Percentiles rank a stretch among this genome's conserved stretches.
phyloP scores from a whole-genome alignment of 2,797 vertebrate species.

The Prunella strophiata region DNA sequence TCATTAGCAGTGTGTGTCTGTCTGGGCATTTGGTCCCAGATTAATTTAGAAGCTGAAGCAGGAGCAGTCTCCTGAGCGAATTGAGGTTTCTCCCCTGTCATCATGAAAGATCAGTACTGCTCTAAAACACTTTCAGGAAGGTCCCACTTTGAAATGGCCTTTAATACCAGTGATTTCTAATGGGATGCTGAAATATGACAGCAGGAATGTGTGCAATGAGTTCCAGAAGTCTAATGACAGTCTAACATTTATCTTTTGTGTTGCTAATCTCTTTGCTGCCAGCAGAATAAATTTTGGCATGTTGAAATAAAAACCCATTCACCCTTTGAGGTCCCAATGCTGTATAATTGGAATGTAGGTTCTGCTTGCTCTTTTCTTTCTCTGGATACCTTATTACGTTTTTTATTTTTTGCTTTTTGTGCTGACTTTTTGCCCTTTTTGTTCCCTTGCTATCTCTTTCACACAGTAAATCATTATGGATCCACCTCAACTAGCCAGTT shows the following conservation, averaged over 20 bases:
- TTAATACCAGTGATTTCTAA: conserved; percentile 57
- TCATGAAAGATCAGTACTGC: conserved; percentile 30
- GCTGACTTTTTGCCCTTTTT: not conserved
- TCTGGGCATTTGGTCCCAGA: conserved; percentile 60
- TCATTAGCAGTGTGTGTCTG: conserved; percentile 47
- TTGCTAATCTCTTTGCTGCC: conserved; percentile 36
- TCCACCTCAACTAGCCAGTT: not conserved
- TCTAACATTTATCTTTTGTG: conserved; percentile 50
- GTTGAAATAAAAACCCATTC: conserved; percentile 25
- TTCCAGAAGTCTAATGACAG: conserved; percentile 31
- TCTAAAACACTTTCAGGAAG: conserved; percentile 35
- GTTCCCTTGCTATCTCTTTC: not conserved
- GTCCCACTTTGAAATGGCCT: conserved; percentile 35
- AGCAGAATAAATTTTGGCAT: conserved; percentile 22
- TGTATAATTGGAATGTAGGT: not conserved
- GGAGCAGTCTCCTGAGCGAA: conserved; percentile 13
- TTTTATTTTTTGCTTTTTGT: not conserved
- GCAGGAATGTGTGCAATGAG: not conserved
- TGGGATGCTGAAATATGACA: conserved; percentile 52
- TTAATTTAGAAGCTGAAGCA: conserved; percentile 65
- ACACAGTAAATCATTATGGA: not conserved
- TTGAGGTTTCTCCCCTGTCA: not conserved
- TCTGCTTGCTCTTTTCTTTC: not conserved
- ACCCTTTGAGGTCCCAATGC: not conserved
- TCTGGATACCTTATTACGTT: not conserved